Conservation (phyloP, 2,113 vertebrate species). For the Ictalurus punctatus region DNA sequence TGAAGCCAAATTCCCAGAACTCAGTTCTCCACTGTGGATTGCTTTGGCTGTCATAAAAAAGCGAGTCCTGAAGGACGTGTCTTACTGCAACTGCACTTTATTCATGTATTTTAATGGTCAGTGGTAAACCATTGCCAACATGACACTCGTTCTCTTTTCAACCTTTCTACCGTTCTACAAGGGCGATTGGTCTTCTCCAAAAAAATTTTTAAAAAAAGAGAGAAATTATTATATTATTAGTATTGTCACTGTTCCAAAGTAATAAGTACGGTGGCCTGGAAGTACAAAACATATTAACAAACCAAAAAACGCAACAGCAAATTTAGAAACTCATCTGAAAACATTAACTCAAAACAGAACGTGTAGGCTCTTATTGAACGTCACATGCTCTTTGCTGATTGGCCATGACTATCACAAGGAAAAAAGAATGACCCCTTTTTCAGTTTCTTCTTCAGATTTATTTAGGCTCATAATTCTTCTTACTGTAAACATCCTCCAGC, state of each 20-base stretch:
- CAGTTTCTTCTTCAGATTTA: not conserved
- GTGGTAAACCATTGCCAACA: not conserved
- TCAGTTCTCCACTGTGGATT: not conserved
- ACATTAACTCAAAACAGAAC: not conserved
- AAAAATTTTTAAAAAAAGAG: not conserved
- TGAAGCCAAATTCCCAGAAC: not conserved
- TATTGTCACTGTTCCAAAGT: not conserved
- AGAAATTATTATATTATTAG: not conserved
- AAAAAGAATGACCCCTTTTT: not conserved
- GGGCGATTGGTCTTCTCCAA: not conserved
- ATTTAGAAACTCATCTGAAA: not conserved
- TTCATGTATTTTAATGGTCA: not conserved
- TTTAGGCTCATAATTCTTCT: not conserved
- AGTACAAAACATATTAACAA: not conserved
- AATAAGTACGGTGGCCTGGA: not conserved
- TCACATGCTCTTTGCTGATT: not conserved
- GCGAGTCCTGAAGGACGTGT: not conserved
- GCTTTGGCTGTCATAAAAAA: not conserved
- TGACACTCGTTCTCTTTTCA: not conserved
- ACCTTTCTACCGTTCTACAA: not conserved
- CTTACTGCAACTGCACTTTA: constrained; percentile 22
- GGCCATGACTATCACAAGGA: not conserved
- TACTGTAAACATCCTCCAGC: not conserved
- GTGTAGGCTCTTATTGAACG: not conserved
- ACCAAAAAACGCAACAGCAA: not conserved